Evolutionary conservation across 1,140 invertebrate species (phyloP), one percentile per base, ranked within the genome.

Genomic region (Ridgeia piscesae): DNA sequence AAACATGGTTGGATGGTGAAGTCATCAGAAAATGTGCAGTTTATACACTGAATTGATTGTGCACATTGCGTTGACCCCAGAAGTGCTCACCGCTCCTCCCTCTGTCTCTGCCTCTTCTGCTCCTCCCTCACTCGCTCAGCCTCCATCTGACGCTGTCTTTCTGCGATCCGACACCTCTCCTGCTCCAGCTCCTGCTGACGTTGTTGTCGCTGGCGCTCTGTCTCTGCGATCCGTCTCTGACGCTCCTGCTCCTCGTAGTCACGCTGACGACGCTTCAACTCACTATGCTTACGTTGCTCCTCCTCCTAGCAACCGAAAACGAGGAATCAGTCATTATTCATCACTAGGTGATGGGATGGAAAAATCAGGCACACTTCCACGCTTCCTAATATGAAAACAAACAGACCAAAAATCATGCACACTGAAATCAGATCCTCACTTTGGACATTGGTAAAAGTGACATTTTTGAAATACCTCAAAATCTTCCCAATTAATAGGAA

Each of bases 191-290:
- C 92, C 33, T 92, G 91, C 50, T 93, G 93, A 17, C 94, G 93
- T 92, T 94, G 93, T 77, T 91, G 91, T 89, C 94, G 93, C 35
- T 95, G 93, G 50, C 89, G 89, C 35, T 35, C 34, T n/a, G 14
- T 17, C 17, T 90, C 89, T 27, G 89, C 89, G 11, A 90, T 4
- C 88, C 34, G 88, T 1, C 50, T n/a, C 31, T 17, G 35, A n/a
- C 89, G 34, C 31, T 88, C 34, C 33, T 93, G 33, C 48, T 93
- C 91, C 42, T 92, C 77, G 34, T 92, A 91, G 42, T 95, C 93
- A 58, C 91, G 94, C 89, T 95, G 94, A 48, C 93, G 93, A 42
- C 93, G 92, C 89, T 94, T 58, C 27, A 93, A 89, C n/a, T 94
- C 93, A 17, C 94, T 35, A 1, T 94, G 93, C 48, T 92, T 93